Percentiles rank a stretch among this genome's conserved stretches.
These are phyloP conservation scores for Spicauda simplicius DNA, from an alignment of 2,888 invertebrate species.

Conservation along the genomic window DNA sequence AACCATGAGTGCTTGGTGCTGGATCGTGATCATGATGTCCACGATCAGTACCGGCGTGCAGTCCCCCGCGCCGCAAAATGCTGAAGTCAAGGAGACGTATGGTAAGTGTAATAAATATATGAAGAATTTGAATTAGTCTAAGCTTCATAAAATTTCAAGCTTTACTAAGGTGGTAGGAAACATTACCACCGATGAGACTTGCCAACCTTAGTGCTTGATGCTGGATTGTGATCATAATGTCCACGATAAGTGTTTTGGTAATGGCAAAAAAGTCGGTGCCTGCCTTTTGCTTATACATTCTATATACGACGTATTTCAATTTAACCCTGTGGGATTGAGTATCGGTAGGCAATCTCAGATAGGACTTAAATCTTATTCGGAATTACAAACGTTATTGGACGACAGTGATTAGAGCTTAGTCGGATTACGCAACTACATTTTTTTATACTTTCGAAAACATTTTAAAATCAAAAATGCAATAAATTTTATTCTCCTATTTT, in stretches of 20 bases:
- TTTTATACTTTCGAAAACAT: too few relatives aligned
- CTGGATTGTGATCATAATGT: conserved; percentile 77
- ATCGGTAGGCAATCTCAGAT: too few relatives aligned
- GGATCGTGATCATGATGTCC: conserved; percentile 75
- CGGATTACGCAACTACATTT: too few relatives aligned
- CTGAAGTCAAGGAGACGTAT: conserved; percentile 72
- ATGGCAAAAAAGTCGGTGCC: too few relatives aligned
- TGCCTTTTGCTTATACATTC: too few relatives aligned
- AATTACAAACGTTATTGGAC: too few relatives aligned
- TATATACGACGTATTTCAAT: too few relatives aligned
- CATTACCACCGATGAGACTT: conserved; percentile 70
- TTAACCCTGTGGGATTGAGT: too few relatives aligned
- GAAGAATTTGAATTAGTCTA: too few relatives aligned
- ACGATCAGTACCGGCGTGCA: conserved; percentile 74
- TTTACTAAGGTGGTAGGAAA: conserved; percentile 45
- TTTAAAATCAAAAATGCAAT: too few relatives aligned
- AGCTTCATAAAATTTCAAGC: background rate
- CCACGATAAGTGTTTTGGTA: conserved; percentile 76
- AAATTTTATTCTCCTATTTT: background rate
- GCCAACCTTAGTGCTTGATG: conserved; percentile 79
- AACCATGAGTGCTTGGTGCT: conserved; percentile 81
- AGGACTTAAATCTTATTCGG: too few relatives aligned
- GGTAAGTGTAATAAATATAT: conserved; percentile 50
- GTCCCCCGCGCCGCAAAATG: conserved; percentile 71
- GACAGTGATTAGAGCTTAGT: too few relatives aligned